Conservation (phyloP, 1,140 invertebrate species). For the Araneus ventricosus region DNA sequence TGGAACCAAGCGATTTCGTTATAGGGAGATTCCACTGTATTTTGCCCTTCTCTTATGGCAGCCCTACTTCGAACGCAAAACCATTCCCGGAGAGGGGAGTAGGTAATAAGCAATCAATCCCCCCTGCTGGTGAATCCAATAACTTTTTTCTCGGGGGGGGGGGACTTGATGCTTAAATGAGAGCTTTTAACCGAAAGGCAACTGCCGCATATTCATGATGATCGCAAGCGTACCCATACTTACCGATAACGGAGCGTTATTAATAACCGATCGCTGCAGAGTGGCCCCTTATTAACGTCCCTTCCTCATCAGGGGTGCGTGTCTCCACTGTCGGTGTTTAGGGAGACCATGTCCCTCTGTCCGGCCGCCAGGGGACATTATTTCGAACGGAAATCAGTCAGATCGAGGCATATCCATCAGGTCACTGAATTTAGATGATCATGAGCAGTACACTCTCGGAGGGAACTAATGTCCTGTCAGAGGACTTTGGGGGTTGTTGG, state of each 20-base stretch:
- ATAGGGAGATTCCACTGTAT: no score
- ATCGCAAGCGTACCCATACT: not conserved
- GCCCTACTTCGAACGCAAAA: no score
- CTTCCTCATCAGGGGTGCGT: not conserved
- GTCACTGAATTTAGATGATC: not conserved
- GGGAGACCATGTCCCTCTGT: not conserved
- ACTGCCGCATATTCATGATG: not conserved
- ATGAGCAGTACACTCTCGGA: not conserved
- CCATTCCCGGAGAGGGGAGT: not conserved
- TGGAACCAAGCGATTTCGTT: no score
- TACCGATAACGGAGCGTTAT: not conserved
- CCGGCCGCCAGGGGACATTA: not conserved
- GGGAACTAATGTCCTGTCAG: not conserved
- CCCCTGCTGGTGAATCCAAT: not conserved
- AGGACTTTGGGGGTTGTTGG: no score
- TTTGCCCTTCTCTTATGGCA: no score
- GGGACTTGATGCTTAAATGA: not conserved
- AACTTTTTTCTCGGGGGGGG: not conserved
- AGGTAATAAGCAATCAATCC: not conserved
- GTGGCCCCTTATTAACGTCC: not conserved
- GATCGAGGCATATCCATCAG: no score
- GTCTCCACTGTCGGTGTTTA: not conserved
- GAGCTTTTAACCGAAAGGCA: not conserved
- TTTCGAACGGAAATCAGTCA: not conserved
- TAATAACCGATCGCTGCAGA: not conserved